Evolutionary conservation across 1,140 invertebrate genomes (phyloP), one percentile per base, ranked within the genome.

Genomic region (Drosophila tristis): DNA sequence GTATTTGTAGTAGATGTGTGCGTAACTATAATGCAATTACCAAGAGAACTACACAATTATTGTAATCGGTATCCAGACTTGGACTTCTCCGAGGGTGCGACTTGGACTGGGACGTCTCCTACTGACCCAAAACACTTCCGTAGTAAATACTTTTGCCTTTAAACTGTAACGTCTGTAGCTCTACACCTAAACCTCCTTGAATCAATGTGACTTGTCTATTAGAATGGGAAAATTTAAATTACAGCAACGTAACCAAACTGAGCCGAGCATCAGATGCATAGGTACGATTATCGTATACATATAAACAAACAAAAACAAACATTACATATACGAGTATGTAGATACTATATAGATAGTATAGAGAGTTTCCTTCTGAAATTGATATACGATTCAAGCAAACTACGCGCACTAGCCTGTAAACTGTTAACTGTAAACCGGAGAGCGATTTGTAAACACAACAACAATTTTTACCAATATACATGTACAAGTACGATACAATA

Each of bases 151-250:
- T 76, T 62, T 67, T 76, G 66, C 66, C 66, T 70, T 70, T 35
- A 35, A 70, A 70, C 64, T 65, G 58, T 74, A 74, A 74, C 78
- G 72, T 80, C 73, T 77, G 50, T 72, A 63, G 71, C 75, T 57
- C 54, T 66, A 56, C 45, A 66, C 60, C 44, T 65, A 74, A 87
- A 87, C 84, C 84, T 87, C 84, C 84, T 89, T 89, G 64, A 80
- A 85, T 85, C 79, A 89, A 89, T 89, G 84, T 89, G 84, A 89
- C 84, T 89, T 89, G 84, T 89, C 84, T 89, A 89, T 84, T 89
- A 76, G 77, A 74, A 75, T 39, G 60, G 43, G 35, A 53, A 54
- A 25, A 31, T 35, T 50, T 35, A 47, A 54, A 54, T 54, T 53
- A 53, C 44, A 35, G 26, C 31, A 59, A 53, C 20, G 57, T 63